Evolutionary conservation across 2,113 vertebrate species (phyloP), one percentile per base, ranked within the genome.

Genomic region (Bostrychus sinensis): DNA sequence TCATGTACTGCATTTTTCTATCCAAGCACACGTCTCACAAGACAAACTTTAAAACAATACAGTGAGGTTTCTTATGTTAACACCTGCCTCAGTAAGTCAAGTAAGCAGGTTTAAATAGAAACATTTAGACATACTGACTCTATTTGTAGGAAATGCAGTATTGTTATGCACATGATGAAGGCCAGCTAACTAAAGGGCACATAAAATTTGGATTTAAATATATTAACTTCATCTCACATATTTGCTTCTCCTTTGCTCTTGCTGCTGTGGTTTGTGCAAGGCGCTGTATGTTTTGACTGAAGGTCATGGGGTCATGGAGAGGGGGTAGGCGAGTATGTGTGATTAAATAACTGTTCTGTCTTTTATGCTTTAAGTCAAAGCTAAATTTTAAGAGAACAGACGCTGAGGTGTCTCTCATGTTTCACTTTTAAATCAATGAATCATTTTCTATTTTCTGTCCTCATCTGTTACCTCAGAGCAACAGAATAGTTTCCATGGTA

Each of bases 221-320:
- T 16, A 16, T 9, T 5, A 23, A 20, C 8, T 66, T 82, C 64
- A 63, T 55, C 38, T 75, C 54, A 38, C 54, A 41, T 9, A 46
- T 53, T 57, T 26, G 46, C 55, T 66, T 41, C 68, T 30, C 26
- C 45, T 37, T 45, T 9, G 9, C 38, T 6, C 17, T 26, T 32
- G 16, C 39, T 16, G 5, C 70, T 62, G 48, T 66, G 76, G 54
- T 83, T 78, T 51, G 55, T 56, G 23, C 4, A 11, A 53, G 17
- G 43, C 28, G 16, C 17, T 59, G 57, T 62, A 22, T 87, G 57
- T 84, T 78, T 83, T 79, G 45, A 78, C 54, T 77, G 70, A 88
- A 85, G 76, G 76, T 87, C 66, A 77, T 10, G 11, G 32, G 70
- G 78, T 83, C 78, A 77, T 9, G 32, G 63, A 38, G 56, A 28